Percentiles rank a stretch among this genome's conserved stretches.
Evolutionary conservation across 1,140 invertebrate species (phyloP).

Genomic region (Drosophila takahashii): DNA sequence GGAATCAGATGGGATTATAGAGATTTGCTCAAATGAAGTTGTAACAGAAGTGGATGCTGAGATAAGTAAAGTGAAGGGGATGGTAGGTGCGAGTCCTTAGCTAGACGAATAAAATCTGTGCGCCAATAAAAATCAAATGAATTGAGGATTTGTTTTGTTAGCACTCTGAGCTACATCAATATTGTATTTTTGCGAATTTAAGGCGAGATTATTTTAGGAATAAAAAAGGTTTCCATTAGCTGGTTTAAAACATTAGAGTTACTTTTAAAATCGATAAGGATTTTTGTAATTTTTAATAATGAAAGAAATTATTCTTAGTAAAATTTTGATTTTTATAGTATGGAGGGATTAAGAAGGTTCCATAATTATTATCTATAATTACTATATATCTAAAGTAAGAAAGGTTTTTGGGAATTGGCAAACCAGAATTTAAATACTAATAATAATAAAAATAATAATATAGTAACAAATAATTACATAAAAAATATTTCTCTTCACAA

Average conservation of each 20-base stretch:
- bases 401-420: too few species aligned
- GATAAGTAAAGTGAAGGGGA: not conserved
- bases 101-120: not conserved
- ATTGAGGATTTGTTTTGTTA: conserved; percentile 5
- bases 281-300: too few species aligned
- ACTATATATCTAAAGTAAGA: too few species aligned
- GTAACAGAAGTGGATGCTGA: conserved; percentile 31
- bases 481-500: too few species aligned
- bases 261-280: too few species aligned
- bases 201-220: not conserved
- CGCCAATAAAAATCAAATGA: conserved; percentile 17
- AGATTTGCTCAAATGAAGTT: conserved; percentile 71
- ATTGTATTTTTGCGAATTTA: not conserved
- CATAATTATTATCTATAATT: too few species aligned
- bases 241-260: not conserved
- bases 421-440: too few species aligned
- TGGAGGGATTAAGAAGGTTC: too few species aligned
- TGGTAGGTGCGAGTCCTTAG: not conserved
- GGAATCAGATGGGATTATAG: conserved; percentile 55
- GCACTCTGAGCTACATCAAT: not conserved
- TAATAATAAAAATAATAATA: too few species aligned
- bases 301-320: too few species aligned
- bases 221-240: not conserved
- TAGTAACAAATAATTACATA: too few species aligned
- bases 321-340: too few species aligned